Evolutionary conservation across 2,113 vertebrate species (phyloP).

Genomic region (Paedocypris sp.): DNA sequence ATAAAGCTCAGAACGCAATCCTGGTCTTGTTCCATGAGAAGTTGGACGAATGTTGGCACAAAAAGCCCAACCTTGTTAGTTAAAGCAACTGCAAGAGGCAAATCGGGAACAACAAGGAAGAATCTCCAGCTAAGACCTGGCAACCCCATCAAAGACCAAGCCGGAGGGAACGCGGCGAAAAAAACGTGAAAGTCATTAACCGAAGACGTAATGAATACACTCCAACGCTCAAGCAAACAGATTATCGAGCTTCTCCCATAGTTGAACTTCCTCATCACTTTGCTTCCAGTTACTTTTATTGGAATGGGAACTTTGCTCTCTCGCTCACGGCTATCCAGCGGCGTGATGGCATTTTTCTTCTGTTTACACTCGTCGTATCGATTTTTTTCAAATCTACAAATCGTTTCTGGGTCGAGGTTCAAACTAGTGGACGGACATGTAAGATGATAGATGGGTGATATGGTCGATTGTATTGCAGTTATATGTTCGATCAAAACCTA

Average conservation of each 20-base stretch:
- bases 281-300: conserved; percentile 34
- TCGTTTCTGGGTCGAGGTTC: no score
- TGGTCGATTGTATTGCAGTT: no score
- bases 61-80: conserved; percentile 29
- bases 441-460: no score
- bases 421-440: no score
- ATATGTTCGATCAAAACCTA: no score
- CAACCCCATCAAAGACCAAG: conserved; percentile 44
- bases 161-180: conserved; percentile 30
- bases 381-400: neutral
- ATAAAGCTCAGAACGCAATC: no score
- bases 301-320: conserved; percentile 25
- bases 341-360: no score
- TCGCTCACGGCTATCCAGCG: conserved; percentile 21
- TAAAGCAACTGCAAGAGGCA: conserved; percentile 21
- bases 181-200: conserved; percentile 29
- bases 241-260: conserved; percentile 21
- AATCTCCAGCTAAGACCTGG: conserved; percentile 46
- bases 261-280: conserved; percentile 34
- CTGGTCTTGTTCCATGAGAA: no score
- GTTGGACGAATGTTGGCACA: conserved; percentile 38
- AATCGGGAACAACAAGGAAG: conserved; percentile 30
- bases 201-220: conserved; percentile 27
- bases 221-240: neutral
- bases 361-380: neutral